Evolutionary conservation across 2,113 vertebrate genomes (phyloP), one percentile per base, ranked within the genome.

Genomic region (Hyaena hyaena): DNA sequence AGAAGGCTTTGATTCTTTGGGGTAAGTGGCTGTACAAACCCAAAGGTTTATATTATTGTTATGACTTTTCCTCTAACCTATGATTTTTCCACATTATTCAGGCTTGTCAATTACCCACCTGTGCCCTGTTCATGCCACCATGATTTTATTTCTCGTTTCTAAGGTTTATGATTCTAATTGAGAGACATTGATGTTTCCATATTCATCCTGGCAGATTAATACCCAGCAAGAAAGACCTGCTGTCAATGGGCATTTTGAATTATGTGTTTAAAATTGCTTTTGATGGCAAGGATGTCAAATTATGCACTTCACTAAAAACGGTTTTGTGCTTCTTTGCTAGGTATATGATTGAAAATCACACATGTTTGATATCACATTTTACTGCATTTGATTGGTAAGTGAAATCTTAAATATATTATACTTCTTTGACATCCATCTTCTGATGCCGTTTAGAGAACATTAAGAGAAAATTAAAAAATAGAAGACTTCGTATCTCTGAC

Each of bases 361-460:
- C 81, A 88, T 87, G 68, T 97, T 96, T 98, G 88, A 85, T 92
- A 92, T 28, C 28, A n/a, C 63, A 55, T 88, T 65, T 95, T 88
- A 88, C 76, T 66, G 11, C 89, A 61, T 98, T 97, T 98, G 55
- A 97, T 97, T 98, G 94, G 91, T 88, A 92, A 88, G 2, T 17
- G 28, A 95, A 98, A 94, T 65, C 77, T 98, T 98, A 98, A 98
- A 98, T 98, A 96, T 96, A 97, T 96, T 95, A 50, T 73, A 19
- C 77, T 45, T 79, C 68, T 98, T 97, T 97, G 97, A 98, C 98
- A 98, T 98, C 97, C 90, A 66, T 98, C 93, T 98, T 98, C 87
- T 94, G 63, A 97, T 97, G 80, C 31, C 81, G 97, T 96, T 99
- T 95, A 91, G 48, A 98, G 84, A 97, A 96, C 93, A 98, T 98